phyloP scores from a whole-genome alignment of 2,888 invertebrate species.

The Chymomyza fuscimana region DNA sequence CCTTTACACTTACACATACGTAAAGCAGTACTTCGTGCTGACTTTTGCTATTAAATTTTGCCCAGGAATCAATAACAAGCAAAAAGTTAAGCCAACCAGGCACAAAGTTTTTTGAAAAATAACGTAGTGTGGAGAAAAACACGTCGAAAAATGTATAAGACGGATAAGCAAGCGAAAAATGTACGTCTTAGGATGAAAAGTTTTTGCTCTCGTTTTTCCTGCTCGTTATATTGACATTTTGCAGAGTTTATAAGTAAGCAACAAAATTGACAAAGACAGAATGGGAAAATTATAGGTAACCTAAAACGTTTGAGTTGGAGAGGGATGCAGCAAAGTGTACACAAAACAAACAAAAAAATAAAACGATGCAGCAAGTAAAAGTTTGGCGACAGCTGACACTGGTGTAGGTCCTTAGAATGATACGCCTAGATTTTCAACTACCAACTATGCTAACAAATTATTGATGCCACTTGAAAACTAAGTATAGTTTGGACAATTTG shows the following conservation, averaged over 20 bases:
- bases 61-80: neutral
- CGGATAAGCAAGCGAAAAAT: constrained; percentile 53
- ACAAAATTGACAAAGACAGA: neutral
- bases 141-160: constrained; percentile 62
- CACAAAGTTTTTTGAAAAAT: constrained; percentile 24
- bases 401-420: no score
- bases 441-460: no score
- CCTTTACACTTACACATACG: neutral
- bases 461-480: no score
- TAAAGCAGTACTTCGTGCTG: neutral
- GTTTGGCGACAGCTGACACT: no score
- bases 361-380: no score
- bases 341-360: no score
- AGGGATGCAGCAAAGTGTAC: no score
- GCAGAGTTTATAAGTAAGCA: neutral
- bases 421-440: no score
- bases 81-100: neutral
- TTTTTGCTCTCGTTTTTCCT: constrained; percentile 38
- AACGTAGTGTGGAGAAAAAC: constrained; percentile 53
- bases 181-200: constrained; percentile 48
- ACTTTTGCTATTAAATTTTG: neutral
- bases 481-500: no score
- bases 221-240: constrained; percentile 23
- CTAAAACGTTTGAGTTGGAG: no score
- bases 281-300: neutral